Evolutionary conservation across 2,113 vertebrate genomes (phyloP).

Genomic region (Pyrgilauda ruficollis): DNA sequence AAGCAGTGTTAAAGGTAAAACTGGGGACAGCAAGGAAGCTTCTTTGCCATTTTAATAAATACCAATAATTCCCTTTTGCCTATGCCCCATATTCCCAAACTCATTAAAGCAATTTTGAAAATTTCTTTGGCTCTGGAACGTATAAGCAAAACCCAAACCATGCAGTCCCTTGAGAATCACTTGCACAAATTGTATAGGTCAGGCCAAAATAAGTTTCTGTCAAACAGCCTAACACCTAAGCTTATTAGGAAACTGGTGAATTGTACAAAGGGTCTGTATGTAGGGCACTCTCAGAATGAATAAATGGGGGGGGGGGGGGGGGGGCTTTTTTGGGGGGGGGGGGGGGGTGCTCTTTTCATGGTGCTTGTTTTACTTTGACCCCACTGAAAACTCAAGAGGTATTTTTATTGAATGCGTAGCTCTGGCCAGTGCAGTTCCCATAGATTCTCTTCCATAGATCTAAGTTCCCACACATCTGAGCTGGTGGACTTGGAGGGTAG

Average conservation of each 20-base stretch:
- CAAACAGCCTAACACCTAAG: slow-evolving; percentile 74
- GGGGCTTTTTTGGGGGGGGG: background rate
- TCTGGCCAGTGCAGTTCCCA: background rate
- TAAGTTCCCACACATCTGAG: background rate
- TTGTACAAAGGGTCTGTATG: slow-evolving; percentile 24
- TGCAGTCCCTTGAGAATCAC: slow-evolving; percentile 54
- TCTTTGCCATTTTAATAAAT: slow-evolving; percentile 75
- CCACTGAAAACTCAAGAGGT: background rate
- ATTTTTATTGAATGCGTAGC: background rate
- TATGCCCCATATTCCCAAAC: slow-evolving; percentile 58
- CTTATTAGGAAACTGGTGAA: slow-evolving; percentile 67
- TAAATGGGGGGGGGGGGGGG: background rate
- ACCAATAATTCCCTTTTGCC: slow-evolving; percentile 68
- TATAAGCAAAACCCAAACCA: slow-evolving; percentile 59
- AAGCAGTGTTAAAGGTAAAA: slow-evolving; percentile 45
- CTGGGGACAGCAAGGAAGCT: slow-evolving; percentile 56
- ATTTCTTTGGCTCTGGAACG: slow-evolving; percentile 49
- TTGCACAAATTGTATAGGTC: slow-evolving; percentile 62
- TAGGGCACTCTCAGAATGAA: background rate
- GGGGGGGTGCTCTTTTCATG: background rate
- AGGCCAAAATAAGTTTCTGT: slow-evolving; percentile 73
- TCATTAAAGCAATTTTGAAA: slow-evolving; percentile 73
- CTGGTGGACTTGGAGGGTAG: background rate
- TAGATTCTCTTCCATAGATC: background rate
- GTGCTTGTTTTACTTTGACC: background rate